Evolutionary conservation across 1,140 invertebrate species (phyloP).

Genomic region (Hestina assimilis): DNA sequence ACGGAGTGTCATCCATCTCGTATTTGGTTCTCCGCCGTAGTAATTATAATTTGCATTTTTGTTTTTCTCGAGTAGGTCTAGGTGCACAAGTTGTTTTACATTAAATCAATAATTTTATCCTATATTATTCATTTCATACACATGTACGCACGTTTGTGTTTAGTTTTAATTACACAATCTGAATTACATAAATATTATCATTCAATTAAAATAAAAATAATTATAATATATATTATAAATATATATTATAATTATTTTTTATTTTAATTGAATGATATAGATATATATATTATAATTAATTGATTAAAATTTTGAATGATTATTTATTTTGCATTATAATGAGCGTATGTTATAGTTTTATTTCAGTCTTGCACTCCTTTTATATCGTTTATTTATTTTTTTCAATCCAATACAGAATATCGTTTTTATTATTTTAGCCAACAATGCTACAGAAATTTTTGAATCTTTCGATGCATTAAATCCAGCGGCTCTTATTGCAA

Average conservation of each 20-base stretch:
- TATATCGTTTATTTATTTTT: neutral
- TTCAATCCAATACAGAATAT: neutral
- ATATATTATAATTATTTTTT: too few relatives aligned
- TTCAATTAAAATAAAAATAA: neutral
- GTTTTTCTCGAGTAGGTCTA: constrained; percentile 42
- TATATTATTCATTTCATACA: constrained; percentile 2
- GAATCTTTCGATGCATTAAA: constrained; percentile 81
- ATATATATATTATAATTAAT: too few relatives aligned
- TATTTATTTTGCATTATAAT: neutral
- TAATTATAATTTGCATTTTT: constrained; percentile 61
- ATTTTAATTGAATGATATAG: too few relatives aligned
- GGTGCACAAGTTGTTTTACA: constrained; percentile 30
- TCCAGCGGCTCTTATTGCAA: constrained; percentile 80
- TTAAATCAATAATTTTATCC: too few relatives aligned
- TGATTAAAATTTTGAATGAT: too few relatives aligned
- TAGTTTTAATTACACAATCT: constrained; percentile 13
- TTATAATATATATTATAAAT: neutral
- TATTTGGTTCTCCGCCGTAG: constrained; percentile 54
- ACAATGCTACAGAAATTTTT: constrained; percentile 78
- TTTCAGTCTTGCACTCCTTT: too few relatives aligned
- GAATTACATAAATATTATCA: neutral
- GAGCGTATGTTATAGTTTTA: neutral
- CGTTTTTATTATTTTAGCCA: constrained; percentile 51
- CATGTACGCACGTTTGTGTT: constrained; percentile 21
- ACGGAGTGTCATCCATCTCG: constrained; percentile 61